Evolutionary conservation across 1,140 invertebrate species (phyloP), one percentile per base, ranked within the genome.

Genomic region (Cydia splendana): DNA sequence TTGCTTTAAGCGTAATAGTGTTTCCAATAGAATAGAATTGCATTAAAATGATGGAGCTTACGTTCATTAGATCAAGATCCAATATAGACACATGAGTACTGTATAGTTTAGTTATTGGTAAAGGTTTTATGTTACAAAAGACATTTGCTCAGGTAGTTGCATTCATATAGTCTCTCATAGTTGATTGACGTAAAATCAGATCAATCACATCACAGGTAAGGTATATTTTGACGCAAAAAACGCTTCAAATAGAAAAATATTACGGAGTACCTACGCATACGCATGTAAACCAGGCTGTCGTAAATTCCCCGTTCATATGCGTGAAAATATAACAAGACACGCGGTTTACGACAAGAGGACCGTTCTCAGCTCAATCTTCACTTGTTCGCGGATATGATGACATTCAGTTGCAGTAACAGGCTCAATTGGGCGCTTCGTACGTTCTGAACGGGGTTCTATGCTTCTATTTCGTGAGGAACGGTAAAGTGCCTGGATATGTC

Each of bases 381-480:
- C 86, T 88, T 88, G 89, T 89, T 87, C 85, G 80, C 79, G 85
- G 85, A 86, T 89, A 90, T 90, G 85, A 83, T 88, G 88, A 86
- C 86, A 90, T 91, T 88, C 82, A 85, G 87, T 80, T 90, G 89
- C 88, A 90, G 88, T 90, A 87, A 92, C 88, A 71, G 81, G 65
- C 80, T 84, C 87, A 90, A 90, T 88, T 92, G 88, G 87, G 79
- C 84, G 85, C 82, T 88, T 82, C 79, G 77, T 74, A 69, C 81
- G 80, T 81, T 86, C 82, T 81, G 77, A 78, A 83, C 79, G 82
- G 51, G 80, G 81, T 81, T 82, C 65, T 74, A 9, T 38, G 67
- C 76, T 51, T 42, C 71, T 75, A 67, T 74, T 69, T 34, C 65
- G 65, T 78, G 42, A 30, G 65, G 71, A 75, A 77, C 77, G 75